A percentile compares a stretch with the other conserved stretches of the same genome.
phyloP scores from a whole-genome alignment of 2,113 vertebrate genomes.

The Hydrochoerus hydrochaeris region DNA sequence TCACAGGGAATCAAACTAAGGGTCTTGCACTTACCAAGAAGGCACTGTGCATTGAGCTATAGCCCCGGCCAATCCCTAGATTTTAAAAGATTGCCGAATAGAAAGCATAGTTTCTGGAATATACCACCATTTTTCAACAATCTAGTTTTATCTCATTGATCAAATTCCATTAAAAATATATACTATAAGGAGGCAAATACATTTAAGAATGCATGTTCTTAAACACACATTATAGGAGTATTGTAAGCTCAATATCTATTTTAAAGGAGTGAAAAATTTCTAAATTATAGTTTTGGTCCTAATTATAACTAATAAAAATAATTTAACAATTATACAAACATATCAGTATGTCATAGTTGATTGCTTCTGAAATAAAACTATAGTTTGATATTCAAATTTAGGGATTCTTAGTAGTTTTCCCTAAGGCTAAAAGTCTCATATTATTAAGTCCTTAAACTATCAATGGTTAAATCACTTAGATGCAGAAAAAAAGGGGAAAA shows the following conservation, averaged over 20 bases:
- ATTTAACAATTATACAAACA: slow-evolving; percentile 1
- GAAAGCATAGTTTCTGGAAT: neutral
- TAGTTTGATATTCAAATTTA: neutral
- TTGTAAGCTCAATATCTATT: neutral
- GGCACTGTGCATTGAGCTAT: no score
- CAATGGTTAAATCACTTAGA: neutral
- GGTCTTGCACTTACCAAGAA: no score
- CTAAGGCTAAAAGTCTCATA: neutral
- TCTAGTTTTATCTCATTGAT: neutral
- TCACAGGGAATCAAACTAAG: no score
- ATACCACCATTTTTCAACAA: neutral
- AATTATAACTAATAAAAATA: slow-evolving; percentile 13
- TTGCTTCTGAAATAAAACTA: neutral
- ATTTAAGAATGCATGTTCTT: neutral
- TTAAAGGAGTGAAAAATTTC: neutral
- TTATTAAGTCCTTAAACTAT: neutral
- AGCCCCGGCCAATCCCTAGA: neutral
- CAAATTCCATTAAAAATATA: neutral
- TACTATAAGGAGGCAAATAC: neutral
- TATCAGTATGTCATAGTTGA: neutral
- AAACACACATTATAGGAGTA: neutral
- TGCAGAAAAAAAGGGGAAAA: neutral
- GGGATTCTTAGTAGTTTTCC: neutral
- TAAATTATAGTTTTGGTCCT: neutral
- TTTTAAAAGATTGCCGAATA: neutral